phyloP scores from a whole-genome alignment of 2,888 invertebrate species.

The Portevinia maculata region DNA sequence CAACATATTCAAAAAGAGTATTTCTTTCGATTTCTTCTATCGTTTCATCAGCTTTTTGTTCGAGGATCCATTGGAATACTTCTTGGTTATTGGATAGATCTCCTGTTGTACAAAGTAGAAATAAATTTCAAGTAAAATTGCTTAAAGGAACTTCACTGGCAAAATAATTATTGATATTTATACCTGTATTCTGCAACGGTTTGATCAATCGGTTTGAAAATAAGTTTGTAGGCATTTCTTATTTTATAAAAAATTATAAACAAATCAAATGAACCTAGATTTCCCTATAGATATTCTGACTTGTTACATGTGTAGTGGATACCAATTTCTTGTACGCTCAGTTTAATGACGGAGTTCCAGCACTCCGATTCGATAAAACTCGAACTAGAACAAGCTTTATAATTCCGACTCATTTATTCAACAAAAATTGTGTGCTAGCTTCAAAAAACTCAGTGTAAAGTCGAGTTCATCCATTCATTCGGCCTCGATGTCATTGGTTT shows the following conservation, averaged over 20 bases:
- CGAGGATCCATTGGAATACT: conserved; percentile 95
- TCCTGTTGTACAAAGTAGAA: conserved; percentile 83
- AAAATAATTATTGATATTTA: conserved; percentile 48
- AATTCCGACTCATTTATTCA: no score
- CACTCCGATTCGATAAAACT: no score
- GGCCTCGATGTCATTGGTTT: no score
- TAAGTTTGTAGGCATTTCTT: not conserved
- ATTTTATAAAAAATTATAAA: conserved; percentile 7
- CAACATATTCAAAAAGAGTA: conserved; percentile 91
- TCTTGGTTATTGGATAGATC: conserved; percentile 90
- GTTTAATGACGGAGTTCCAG: no score
- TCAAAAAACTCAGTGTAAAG: no score
- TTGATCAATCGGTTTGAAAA: conserved; percentile 77
- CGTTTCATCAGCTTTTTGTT: conserved; percentile 95
- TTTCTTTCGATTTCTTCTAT: conserved; percentile 95
- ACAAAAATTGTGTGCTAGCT: no score
- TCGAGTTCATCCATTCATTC: no score
- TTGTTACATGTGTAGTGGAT: not conserved
- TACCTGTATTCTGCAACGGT: conserved; percentile 81
- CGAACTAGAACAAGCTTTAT: no score
- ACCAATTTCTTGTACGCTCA: not conserved
- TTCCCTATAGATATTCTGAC: not conserved
- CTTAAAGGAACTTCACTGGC: not conserved
- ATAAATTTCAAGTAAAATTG: not conserved
- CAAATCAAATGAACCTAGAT: not conserved